A percentile compares a stretch with the other conserved stretches of the same genome.
These are phyloP conservation scores for Drosophila subquinaria DNA, from an alignment of 2,888 invertebrate genomes.

Conservation along the genomic window DNA sequence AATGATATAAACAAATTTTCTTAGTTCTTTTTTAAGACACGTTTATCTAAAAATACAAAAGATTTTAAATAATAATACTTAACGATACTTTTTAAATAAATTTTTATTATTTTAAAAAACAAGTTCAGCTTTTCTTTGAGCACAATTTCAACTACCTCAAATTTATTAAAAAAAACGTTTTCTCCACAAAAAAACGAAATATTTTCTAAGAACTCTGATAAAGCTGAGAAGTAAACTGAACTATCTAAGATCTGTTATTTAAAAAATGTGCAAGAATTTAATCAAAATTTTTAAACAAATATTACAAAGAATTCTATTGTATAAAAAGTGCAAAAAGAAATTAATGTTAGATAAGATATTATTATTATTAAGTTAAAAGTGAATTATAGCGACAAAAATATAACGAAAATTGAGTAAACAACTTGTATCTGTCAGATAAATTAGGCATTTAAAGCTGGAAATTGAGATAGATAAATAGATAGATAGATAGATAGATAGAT, in stretches of 20 bases:
- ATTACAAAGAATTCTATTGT: background rate
- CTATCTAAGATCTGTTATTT: too few species aligned
- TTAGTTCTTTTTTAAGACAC: too few species aligned
- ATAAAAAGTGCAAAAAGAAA: background rate
- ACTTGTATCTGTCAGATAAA: background rate
- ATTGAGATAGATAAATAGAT: conserved; percentile 5
- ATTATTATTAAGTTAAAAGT: background rate
- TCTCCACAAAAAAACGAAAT: too few species aligned
- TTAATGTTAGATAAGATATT: background rate
- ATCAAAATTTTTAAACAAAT: background rate
- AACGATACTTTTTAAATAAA: too few species aligned
- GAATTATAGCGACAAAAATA: background rate
- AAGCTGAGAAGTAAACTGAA: background rate
- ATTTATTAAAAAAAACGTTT: too few species aligned
- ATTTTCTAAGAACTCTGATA: background rate
- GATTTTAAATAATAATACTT: too few species aligned
- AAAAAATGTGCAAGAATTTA: background rate
- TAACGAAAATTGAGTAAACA: background rate
- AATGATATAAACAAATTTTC: too few species aligned
- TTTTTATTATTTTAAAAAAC: too few species aligned
- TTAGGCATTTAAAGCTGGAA: background rate
- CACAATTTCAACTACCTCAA: too few species aligned
- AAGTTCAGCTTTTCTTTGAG: too few species aligned
- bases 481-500: background rate
- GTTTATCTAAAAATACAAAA: too few species aligned